Evolutionary conservation across 1,140 invertebrate genomes (phyloP), one percentile per base, ranked within the genome.

Genomic region (Belonocnema kinseyi): DNA sequence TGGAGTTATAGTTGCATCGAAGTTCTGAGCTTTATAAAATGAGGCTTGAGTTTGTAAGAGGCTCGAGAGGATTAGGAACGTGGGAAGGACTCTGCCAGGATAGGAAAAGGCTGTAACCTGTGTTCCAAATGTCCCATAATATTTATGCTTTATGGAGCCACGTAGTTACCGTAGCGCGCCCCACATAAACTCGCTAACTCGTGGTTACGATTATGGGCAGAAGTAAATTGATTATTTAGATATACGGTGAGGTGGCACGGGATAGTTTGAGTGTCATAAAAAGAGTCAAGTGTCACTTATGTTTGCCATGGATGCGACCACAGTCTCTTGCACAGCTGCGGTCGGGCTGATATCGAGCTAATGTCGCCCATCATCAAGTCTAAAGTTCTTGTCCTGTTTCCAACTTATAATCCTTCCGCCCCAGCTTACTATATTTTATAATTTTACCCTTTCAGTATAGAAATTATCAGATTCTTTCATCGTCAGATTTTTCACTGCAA

Each of bases 211-310:
- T 90, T 90, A 90, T 89, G 88, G 86, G 82, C 81, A 80, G 82
- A 80, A 77, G 84, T 86, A 88, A 89, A 90, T 89, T 89, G 88
- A 90, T 89, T 89, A 90, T 90, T 89, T 87, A 89, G 86, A 87
- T 86, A 86, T 87, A 88, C 84, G 85, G 88, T 81, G 82, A 85
- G 80, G 61, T 76, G 75, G 76, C 71, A 76, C 75, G 50, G 77
- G 82, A 84, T 81, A 83, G 82, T 82, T 85, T 79, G 81, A 82
- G 79, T 78, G 80, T 78, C 82, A 76, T 88, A 87, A 88, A 88
- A 88, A 87, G 81, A 83, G 80, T 80, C 78, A 87, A 85, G 86
- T 82, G 83, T 81, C 79, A 70, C 74, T 84, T 81, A 66, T n/a
- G 72, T 77, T 73, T 77, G 73, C 73, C 58, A 73, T 56, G 53